Percentiles rank a stretch among this genome's conserved stretches.
phyloP scores from a whole-genome alignment of 2,888 invertebrate species.

The Nomada flava region DNA sequence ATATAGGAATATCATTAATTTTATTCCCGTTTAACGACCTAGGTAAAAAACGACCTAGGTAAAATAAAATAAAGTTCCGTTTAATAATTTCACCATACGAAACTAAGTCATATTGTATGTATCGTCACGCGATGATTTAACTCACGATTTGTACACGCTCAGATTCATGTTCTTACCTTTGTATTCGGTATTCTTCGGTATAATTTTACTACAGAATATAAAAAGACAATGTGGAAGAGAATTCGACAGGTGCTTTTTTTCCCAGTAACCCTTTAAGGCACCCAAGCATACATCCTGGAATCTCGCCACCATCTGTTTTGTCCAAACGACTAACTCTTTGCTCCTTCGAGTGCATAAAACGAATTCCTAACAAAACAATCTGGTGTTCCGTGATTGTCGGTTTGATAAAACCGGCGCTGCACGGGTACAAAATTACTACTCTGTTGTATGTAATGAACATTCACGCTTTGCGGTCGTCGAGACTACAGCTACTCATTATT shows the following conservation, averaged over 20 bases:
- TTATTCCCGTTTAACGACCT: no score
- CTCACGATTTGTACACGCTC: no score
- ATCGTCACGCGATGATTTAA: no score
- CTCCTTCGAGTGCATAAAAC: slow-evolving; percentile 13
- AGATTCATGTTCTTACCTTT: no score
- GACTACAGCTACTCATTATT: background rate
- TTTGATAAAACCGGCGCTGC: slow-evolving; percentile 31
- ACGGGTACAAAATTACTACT: slow-evolving; percentile 40
- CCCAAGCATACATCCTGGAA: slow-evolving; percentile 48
- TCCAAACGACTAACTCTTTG: slow-evolving; percentile 1
- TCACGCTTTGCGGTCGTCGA: background rate
- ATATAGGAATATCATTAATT: no score
- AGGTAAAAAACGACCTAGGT: no score
- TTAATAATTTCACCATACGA: no score
- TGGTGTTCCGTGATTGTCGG: slow-evolving; percentile 13
- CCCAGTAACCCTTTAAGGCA: slow-evolving; percentile 42
- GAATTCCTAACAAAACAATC: slow-evolving; percentile 26
- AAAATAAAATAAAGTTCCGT: no score
- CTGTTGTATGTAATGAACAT: slow-evolving; percentile 39
- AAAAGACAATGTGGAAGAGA: slow-evolving; percentile 17
- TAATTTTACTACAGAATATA: no score
- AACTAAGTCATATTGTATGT: no score
- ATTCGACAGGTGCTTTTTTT: slow-evolving; percentile 31
- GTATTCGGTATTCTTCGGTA: no score
- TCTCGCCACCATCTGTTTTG: slow-evolving; percentile 16